Evolutionary conservation across 2,797 vertebrate genomes (phyloP).

Genomic region (Crenuchus spilurus): DNA sequence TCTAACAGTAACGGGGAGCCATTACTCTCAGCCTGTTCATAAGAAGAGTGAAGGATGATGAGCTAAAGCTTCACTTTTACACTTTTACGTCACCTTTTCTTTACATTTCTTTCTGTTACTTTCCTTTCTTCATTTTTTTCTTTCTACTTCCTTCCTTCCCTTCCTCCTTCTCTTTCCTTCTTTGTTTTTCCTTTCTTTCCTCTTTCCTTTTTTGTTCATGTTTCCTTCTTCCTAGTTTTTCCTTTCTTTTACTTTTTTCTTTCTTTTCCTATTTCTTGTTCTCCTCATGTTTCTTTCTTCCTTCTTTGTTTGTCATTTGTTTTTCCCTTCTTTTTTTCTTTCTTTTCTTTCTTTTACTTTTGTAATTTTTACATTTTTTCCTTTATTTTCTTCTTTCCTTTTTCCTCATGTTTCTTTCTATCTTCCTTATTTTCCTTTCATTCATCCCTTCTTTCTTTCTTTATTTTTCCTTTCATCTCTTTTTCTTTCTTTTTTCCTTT

Average conservation of each 20-base stretch:
- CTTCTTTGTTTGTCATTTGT: constrained; percentile 2
- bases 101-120: neutral
- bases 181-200: neutral
- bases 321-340: neutral
- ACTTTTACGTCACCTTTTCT: neutral
- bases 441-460: too few relatives aligned
- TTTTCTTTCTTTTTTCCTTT: neutral
- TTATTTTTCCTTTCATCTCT: neutral
- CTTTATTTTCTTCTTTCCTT: neutral
- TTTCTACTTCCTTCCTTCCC: neutral
- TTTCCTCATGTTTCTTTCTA: neutral
- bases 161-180: neutral
- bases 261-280: neutral
- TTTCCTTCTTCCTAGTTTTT: too few relatives aligned
- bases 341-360: neutral
- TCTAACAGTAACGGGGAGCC: too few relatives aligned
- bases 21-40: too few relatives aligned
- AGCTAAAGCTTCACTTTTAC: neutral
- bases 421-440: neutral
- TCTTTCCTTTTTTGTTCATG: neutral
- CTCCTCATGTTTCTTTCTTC: neutral
- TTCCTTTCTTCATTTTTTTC: neutral
- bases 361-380: neutral
- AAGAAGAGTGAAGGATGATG: constrained; percentile 18
- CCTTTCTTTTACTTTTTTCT: neutral